Conservation (phyloP, 2,888 invertebrate species). For the Malthinus seriepunctatus region DNA sequence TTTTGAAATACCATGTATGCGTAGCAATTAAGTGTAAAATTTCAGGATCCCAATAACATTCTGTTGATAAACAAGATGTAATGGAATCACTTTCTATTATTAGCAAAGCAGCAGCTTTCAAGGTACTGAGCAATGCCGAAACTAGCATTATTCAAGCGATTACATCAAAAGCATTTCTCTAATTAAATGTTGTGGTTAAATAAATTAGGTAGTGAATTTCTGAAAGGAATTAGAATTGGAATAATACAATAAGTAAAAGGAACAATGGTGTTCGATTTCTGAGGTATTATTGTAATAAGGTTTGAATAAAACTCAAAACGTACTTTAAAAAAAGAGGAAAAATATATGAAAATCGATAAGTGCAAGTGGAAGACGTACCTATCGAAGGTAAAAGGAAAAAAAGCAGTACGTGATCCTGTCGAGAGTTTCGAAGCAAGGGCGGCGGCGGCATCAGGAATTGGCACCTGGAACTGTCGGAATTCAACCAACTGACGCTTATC, state of each 20-base stretch:
- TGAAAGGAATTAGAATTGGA: neutral
- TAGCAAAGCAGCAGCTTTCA: no score
- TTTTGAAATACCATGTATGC: no score
- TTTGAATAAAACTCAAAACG: no score
- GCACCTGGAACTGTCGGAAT: slow-evolving; percentile 27
- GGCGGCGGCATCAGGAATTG: slow-evolving; percentile 15
- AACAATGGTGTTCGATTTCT: no score
- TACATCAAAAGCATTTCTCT: slow-evolving; percentile 3
- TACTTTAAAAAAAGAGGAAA: no score
- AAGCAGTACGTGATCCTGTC: slow-evolving; percentile 20
- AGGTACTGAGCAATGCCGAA: neutral
- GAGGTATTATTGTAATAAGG: no score
- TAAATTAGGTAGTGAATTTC: neutral
- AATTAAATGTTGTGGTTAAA: slow-evolving; percentile 2
- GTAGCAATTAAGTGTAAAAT: no score
- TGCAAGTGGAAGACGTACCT: slow-evolving; percentile 26
- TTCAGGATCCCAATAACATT: no score
- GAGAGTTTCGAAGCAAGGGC: slow-evolving; percentile 5
- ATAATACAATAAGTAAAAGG: neutral
- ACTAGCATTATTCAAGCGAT: slow-evolving; percentile 2
- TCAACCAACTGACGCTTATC: slow-evolving; percentile 26
- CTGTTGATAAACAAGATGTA: no score
- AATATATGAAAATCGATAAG: slow-evolving; percentile 29
- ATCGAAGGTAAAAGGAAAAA: slow-evolving; percentile 25
- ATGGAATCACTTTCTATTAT: no score